Conservation (phyloP, 2,888 invertebrate species). For the Limenitis camilla region DNA sequence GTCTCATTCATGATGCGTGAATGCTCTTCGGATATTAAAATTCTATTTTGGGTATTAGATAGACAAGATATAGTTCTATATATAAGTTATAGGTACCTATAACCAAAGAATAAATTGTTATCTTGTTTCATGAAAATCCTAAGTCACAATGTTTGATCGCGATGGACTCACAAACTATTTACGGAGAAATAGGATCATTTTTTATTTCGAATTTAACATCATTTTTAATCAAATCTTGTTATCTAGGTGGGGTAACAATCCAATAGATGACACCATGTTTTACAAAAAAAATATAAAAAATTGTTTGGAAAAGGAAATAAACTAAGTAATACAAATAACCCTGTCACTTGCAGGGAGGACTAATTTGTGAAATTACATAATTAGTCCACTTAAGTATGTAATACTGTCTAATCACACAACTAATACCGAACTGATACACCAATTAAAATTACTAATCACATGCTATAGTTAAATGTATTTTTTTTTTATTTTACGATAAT, state of each 20-base stretch:
- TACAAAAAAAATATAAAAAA: too few species aligned
- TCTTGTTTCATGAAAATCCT: too few species aligned
- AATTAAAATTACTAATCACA: constrained; percentile 19
- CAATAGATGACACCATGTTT: too few species aligned
- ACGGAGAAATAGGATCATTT: too few species aligned
- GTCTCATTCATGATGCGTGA: constrained; percentile 6
- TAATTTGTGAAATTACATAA: constrained; percentile 26
- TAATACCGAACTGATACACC: not conserved
- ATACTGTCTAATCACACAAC: constrained; percentile 22
- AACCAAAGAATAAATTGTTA: too few species aligned
- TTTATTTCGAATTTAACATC: too few species aligned
- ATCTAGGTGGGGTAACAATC: too few species aligned
- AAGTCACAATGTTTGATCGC: too few species aligned
- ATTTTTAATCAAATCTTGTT: too few species aligned
- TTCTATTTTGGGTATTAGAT: constrained; percentile 3
- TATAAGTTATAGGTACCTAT: not conserved
- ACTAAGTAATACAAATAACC: not conserved
- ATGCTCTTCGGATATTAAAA: constrained; percentile 8
- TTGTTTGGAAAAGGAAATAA: not conserved
- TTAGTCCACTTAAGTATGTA: constrained; percentile 9
- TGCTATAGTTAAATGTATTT: constrained; percentile 24
- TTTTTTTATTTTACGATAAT: not conserved
- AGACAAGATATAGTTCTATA: not conserved
- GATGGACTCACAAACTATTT: too few species aligned
- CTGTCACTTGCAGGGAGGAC: not conserved